Percentiles rank a stretch among this genome's conserved stretches.
Conservation (phyloP, 2,113 vertebrate species). For the Sphyrna mokarran region DNA sequence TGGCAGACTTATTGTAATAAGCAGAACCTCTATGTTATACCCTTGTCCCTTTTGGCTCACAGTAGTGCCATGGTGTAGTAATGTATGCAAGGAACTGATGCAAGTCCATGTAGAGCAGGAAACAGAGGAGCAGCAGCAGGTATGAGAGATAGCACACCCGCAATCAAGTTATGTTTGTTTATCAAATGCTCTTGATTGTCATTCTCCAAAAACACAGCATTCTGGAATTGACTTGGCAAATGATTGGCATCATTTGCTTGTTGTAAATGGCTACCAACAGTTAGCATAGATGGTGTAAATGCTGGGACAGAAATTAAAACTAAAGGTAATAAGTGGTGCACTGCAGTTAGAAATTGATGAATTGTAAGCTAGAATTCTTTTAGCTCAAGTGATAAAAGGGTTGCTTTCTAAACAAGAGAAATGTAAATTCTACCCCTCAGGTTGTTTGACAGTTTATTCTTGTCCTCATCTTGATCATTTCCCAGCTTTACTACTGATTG, state of each 20-base stretch:
- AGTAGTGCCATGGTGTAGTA: too few relatives aligned
- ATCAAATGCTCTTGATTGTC: too few relatives aligned
- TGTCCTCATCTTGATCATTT: neutral
- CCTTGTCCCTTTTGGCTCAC: too few relatives aligned
- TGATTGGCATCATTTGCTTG: neutral
- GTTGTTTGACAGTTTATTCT: neutral
- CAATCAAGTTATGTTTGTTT: too few relatives aligned
- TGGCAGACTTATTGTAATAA: neutral
- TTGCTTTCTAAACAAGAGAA: neutral
- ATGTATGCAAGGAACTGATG: too few relatives aligned
- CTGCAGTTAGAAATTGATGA: neutral
- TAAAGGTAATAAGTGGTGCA: slow-evolving; percentile 7
- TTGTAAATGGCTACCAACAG: neutral
- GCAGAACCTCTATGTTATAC: too few relatives aligned
- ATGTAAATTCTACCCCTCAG: neutral
- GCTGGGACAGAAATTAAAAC: neutral
- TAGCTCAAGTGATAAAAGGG: neutral
- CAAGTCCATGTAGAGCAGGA: too few relatives aligned
- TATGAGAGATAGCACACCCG: too few relatives aligned
- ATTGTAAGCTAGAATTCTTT: neutral
- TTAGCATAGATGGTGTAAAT: neutral
- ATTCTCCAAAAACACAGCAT: too few relatives aligned
- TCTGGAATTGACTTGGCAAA: neutral
- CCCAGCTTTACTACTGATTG: neutral
- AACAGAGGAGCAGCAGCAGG: too few relatives aligned